phyloP scores from a whole-genome alignment of 2,113 vertebrate species.

The Hirundichthys speculiger region DNA sequence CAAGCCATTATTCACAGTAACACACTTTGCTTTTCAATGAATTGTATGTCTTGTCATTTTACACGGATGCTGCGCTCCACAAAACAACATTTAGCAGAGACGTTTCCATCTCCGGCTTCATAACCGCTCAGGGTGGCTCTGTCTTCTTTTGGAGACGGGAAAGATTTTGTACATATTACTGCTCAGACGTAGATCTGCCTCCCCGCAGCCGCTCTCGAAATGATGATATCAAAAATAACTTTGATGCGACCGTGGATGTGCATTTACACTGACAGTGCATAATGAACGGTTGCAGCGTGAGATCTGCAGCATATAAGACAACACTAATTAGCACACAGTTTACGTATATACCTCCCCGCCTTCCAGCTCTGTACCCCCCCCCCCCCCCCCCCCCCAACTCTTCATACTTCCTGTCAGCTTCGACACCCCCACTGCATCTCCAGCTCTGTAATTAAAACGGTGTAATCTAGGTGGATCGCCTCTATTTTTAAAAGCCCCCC shows the following conservation, averaged over 20 bases:
- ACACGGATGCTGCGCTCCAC: too few relatives aligned
- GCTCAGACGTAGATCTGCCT: too few relatives aligned
- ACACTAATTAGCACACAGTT: constrained; percentile 72
- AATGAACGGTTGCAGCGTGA: constrained; percentile 46
- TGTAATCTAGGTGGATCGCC: constrained; percentile 76
- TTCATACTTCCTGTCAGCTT: constrained; percentile 49
- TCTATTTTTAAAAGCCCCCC: constrained; percentile 78
- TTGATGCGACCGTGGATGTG: constrained; percentile 13
- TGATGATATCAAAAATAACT: constrained; percentile 18
- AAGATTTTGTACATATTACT: too few relatives aligned
- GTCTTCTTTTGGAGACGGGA: too few relatives aligned
- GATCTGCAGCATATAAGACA: constrained; percentile 29
- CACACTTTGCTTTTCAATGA: too few relatives aligned
- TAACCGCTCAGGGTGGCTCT: too few relatives aligned
- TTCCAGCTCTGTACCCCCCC: constrained; percentile 25
- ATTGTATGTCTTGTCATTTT: too few relatives aligned
- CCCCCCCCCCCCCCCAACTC: constrained; percentile 11
- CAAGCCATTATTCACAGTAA: too few relatives aligned
- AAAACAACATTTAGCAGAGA: too few relatives aligned
- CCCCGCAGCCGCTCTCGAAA: neutral
- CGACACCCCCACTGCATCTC: constrained; percentile 60
- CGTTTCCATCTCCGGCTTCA: too few relatives aligned
- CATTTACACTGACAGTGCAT: constrained; percentile 14
- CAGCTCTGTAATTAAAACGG: constrained; percentile 83
- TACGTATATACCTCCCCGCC: constrained; percentile 51